These are phyloP conservation scores for Triplophysa bombifrons DNA, from an alignment of 2,797 vertebrate genomes.

Conservation along the genomic window DNA sequence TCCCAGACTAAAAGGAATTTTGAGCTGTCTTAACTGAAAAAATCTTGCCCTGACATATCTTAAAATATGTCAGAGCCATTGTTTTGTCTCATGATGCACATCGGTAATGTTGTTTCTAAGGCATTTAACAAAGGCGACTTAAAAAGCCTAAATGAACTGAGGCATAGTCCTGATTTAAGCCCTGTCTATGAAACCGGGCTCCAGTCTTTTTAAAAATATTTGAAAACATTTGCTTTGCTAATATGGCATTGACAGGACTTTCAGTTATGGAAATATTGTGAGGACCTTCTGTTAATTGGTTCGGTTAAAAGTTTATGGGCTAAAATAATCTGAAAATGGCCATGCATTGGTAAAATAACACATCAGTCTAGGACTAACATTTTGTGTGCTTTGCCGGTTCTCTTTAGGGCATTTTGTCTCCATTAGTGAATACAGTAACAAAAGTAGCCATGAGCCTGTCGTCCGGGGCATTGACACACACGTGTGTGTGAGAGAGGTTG, in stretches of 20 bases:
- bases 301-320: neutral
- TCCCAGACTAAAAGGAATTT: too few species aligned
- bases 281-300: neutral
- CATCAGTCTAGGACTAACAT: neutral
- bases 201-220: too few species aligned
- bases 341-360: neutral
- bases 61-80: too few species aligned
- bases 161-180: too few species aligned
- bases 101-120: too few species aligned
- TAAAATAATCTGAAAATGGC: neutral
- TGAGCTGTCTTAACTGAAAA: too few species aligned
- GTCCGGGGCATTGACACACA: conserved; percentile 16
- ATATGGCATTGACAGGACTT: neutral
- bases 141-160: too few species aligned
- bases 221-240: neutral
- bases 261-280: neutral
- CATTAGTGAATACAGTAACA: neutral
- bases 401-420: neutral
- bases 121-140: too few species aligned
- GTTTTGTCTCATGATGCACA: too few species aligned
- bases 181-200: too few species aligned
- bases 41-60: too few species aligned
- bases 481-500: conserved; percentile 49
- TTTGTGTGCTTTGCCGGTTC: neutral
- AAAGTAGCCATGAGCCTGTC: neutral